Conservation (phyloP, 2,888 invertebrate species). For the Calameuta filiformis region DNA sequence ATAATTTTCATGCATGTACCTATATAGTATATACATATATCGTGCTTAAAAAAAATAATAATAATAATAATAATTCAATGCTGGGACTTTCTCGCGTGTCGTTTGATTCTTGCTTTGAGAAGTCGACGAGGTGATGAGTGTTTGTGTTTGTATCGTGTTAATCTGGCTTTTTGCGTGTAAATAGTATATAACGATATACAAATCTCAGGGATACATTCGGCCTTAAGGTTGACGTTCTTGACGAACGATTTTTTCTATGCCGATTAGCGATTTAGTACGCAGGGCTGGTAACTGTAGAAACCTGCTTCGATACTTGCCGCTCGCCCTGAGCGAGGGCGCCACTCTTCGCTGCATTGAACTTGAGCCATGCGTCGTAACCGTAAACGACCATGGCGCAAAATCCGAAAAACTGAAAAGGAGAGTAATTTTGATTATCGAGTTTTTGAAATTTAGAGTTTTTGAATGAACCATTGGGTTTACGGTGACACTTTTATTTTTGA, state of each 20-base stretch:
- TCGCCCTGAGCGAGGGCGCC: constrained; percentile 82
- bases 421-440: too few species aligned
- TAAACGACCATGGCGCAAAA: constrained; percentile 84
- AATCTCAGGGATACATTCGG: not conserved
- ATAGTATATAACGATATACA: not conserved
- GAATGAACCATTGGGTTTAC: too few species aligned
- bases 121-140: not conserved
- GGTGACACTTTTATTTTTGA: too few species aligned
- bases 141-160: not conserved
- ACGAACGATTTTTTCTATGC: not conserved
- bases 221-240: not conserved
- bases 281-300: constrained; percentile 69
- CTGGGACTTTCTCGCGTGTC: not conserved
- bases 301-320: constrained; percentile 74
- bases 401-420: constrained; percentile 79
- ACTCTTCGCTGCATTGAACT: constrained; percentile 74
- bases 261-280: constrained; percentile 58
- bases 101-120: not conserved
- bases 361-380: constrained; percentile 82
- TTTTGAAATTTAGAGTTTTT: too few species aligned
- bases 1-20: not conserved
- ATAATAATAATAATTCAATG: not conserved
- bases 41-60: not conserved
- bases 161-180: not conserved
- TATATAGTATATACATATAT: constrained; percentile 1